Base-by-base conservation (phyloP, 2,113 vertebrate genomes). In the Microtus oregoni region DNA sequence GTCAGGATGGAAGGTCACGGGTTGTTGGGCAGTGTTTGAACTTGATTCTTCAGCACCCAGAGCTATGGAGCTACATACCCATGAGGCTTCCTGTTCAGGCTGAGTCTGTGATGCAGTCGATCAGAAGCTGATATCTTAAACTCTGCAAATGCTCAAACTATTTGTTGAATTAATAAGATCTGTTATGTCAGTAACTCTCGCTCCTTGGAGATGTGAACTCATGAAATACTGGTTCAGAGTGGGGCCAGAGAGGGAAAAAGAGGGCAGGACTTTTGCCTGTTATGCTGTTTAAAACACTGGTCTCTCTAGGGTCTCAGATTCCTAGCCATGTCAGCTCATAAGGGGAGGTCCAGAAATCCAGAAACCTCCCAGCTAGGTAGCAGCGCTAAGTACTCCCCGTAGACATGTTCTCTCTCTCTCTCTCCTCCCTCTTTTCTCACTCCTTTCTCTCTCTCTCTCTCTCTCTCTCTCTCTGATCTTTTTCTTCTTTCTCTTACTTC, bases 91-190 rank as follows among this genome's bases (percentile, higher is more conserved):
- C 3, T 50, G 15, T 30, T n/a, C 10, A 32, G 35, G 5, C 19
- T 92, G 30, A 65, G 28, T 30, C 72, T 38, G 19, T 61, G 61
- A 47, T n/a, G 44, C 17, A 38, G 28, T 17, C 17, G 4, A 7
- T 38, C 11, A 7, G 52, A 17, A 76, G 30, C 55, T 58, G 17
- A 5, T 14, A 35, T 35, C 58, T 91, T 95, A 52, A 85, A 68
- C 9, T 22, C 9, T 14, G 26, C 63, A 68, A 47, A 67, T 35
- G 41, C 15, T 35, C 41, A 32, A 22, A 47, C 4, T 22, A n/a
- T 47, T 79, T 89, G 35, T 86, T 89, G 73, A 93, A 75, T 81
- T 92, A 76, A 50, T 89, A 95, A 89, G 30, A 41, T 72, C n/a
- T 61, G 12, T 67, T 65, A 70, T 77, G 72, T 50, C 32, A 67